Base-by-base conservation (phyloP, 2,888 invertebrate species). In the Cephus runcator region DNA sequence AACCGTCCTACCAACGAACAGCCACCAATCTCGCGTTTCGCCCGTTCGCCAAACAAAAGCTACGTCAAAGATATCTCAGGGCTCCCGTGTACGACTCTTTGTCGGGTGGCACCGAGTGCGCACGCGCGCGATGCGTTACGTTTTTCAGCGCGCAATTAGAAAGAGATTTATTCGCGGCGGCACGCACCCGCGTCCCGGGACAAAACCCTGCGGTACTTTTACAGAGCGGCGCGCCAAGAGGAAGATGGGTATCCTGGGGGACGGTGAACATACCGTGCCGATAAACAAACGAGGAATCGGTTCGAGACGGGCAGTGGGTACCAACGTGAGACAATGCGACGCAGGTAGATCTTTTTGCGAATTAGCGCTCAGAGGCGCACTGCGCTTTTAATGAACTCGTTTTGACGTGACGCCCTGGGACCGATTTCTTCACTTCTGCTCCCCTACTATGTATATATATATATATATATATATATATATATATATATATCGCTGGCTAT, bases 131-230 rank as follows among this genome's bases (percentile, higher is more conserved):
- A 40, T 40, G 40, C 87, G 81, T 83, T 82, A 79, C 83, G 83
- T 81, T 89, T 89, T 88, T 88, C 88, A 85, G 80, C 85, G 85
- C 87, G 88, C 89, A 89, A 90, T 90, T 90, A 90, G 89, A 88
- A 86, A 86, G 87, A 89, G 90, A 90, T 90, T 90, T 90, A 90
- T 90, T 88, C 85, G 85, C 87, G 82, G 83, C 85, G 87, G 86
- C 86, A 85, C 85, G 85, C 83, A 82, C 83, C 79, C 77, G 77
- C 82, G 79, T 12, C 33, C 33, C 69, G 12, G 40, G 40, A n/a
- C 69, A 69, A 69, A 69, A 33, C 69, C 33, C 69, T 40, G 40
- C 40, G 40, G 40, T 15, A 30, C 12, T 69, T 69, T 56, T 33
- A 71, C n/a, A 75, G 69, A 69, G 68, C 73, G 76, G 74, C 74